Evolutionary conservation across 2,113 vertebrate species (phyloP).

Genomic region (Speoplatyrhinus poulsoni): DNA sequence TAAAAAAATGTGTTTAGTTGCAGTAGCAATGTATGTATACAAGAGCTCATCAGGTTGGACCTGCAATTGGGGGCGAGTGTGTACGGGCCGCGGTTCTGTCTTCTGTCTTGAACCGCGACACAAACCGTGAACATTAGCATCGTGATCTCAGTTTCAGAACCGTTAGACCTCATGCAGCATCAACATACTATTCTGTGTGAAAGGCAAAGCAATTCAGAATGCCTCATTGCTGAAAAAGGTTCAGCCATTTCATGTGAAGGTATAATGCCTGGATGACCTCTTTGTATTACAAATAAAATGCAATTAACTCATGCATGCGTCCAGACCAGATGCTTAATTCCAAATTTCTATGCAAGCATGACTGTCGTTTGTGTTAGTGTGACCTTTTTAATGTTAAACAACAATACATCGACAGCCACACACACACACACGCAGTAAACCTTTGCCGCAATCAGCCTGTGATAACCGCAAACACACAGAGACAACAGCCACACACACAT

Average conservation of each 20-base stretch:
- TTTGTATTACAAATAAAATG: slow-evolving; percentile 3
- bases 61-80: too few species aligned
- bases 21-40: too few species aligned
- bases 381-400: too few species aligned
- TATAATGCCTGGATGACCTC: slow-evolving; percentile 12
- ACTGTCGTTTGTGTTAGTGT: too few species aligned
- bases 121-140: too few species aligned
- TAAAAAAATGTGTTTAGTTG: too few species aligned
- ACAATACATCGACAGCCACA: neutral
- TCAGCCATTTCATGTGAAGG: slow-evolving; percentile 33
- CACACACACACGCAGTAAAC: neutral
- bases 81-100: too few species aligned
- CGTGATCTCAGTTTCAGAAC: too few species aligned
- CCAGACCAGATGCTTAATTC: neutral
- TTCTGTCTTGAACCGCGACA: too few species aligned
- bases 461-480: neutral
- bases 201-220: slow-evolving; percentile 16
- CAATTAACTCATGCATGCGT: neutral
- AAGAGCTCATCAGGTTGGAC: too few species aligned
- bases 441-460: slow-evolving; percentile 14
- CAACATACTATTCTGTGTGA: neutral
- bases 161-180: too few species aligned
- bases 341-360: too few species aligned
- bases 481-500: slow-evolving; percentile 14
- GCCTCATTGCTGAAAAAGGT: slow-evolving; percentile 4